Base-by-base conservation (phyloP, 92 coral and sea anemone species). In the Virgularia gustaviana region DNA sequence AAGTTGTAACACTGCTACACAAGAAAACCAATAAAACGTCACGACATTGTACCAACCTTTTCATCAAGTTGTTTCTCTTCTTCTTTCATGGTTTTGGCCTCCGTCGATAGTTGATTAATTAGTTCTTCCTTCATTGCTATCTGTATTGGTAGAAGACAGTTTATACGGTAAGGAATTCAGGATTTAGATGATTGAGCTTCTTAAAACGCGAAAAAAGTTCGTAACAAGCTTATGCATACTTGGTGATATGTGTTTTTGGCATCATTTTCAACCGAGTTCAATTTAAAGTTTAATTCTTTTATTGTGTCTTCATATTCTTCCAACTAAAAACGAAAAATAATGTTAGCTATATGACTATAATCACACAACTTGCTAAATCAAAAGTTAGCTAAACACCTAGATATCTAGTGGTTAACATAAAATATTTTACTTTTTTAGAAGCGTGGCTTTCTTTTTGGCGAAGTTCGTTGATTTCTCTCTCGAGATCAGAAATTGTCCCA, bases 231-330 rank as follows among this genome's bases (percentile, higher is more conserved):
- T n/a, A n/a, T n/a, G n/a, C 84, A 74, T 72, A 83, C 97, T 90
- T 87, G 94, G 52, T 94, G 99, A 34, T 81, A 83, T 34, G 79
- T 84, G 41, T 88, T 87, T 67, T 94, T 96, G 11, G 87, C 72
- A 54, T 89, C 88, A 42, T 95, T 85, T 68, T 94, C 96, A 28
- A 87, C 82, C 32, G 96, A 87, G 44, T 85, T 82, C 52, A 94
- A 78, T 72, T 89, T 94, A 29, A 94, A 85, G 79, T 87, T 87
- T 80, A 94, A 83, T 53, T 94, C 99, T 44, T 96, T 74, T 49
- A 94, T 94, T 35, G 81, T 84, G 77, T 94, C 99, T 58, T 94
- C 99, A 39, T 90, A 89, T 49, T 89, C 96, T 63, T 94, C 99
- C 47, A 94, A 83, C 99, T 94, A 34, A 10, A 54, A 55, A 74